Evolutionary conservation across 1,140 invertebrate genomes (phyloP), one percentile per base, ranked within the genome.

Genomic region (Platorchestia sp.): DNA sequence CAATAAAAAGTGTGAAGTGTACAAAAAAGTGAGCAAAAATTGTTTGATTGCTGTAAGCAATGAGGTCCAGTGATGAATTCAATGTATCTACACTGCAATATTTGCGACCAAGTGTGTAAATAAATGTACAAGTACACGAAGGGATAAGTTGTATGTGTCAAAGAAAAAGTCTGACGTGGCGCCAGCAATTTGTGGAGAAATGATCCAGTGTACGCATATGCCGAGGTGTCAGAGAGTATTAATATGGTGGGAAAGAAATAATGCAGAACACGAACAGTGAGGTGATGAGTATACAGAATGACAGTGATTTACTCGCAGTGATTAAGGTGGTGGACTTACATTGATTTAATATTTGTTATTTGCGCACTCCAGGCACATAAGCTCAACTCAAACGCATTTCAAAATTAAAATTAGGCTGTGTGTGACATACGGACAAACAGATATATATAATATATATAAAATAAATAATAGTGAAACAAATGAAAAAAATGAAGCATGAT

Each of bases 281-380:
- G 10, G 59, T 51, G 47, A 19, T 6, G 6, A 36, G 59, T 75
- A 75, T 75, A 27, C 59, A 75, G 59, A 19, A 75, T 75, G 59
- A 36, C 36, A 36, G 59, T 75, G 59, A 75, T 75, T 75, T 75
- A 75, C 36, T 75, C 6, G 59, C 59, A 75, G 59, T 75, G 59
- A 41, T 89, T 93, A 93, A 14, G 45, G 91, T 93, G 91, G 41
- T 45, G 10, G 36, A 93, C 45, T 7, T 42, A 47, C 40, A 45
- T 44, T 93, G 91, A 93, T 93, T 93, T 93, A 45, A 45, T 44
- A 89, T 42, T 89, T 89, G 43, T 89, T 42, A 89, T 89, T 93
- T 45, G 91, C 91, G 43, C 91, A 93, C 91, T 93, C 40, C 91
- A 93, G 91, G 43, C 91, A 93, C 91, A 93, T 93, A 93, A 93